Percentiles rank a stretch among this genome's conserved stretches.
Conservation (phyloP, 2,797 vertebrate species). For the Rhinatrema bivittatum region DNA sequence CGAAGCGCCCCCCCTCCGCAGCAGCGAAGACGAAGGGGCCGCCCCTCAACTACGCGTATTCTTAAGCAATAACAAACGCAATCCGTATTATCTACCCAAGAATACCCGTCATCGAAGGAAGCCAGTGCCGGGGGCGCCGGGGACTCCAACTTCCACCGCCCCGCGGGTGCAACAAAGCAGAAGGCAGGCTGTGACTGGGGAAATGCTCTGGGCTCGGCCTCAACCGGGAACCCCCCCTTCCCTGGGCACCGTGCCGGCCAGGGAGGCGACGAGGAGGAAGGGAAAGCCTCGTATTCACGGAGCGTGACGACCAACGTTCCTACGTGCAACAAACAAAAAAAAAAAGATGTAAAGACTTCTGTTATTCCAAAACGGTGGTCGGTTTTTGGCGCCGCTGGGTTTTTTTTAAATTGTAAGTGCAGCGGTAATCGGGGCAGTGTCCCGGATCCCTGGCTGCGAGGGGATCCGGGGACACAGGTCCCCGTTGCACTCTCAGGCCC, state of each 20-base stretch:
- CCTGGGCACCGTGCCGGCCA: too few relatives aligned
- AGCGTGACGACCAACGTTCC: too few relatives aligned
- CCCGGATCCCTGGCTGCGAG: not conserved
- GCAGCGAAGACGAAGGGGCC: slow-evolving; percentile 11
- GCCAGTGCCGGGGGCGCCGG: slow-evolving; percentile 29
- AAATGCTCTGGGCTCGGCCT: too few relatives aligned
- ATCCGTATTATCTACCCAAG: slow-evolving; percentile 71
- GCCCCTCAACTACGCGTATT: slow-evolving; percentile 69
- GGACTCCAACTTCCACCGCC: not conserved
- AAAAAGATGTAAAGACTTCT: too few relatives aligned
- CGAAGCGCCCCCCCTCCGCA: not conserved
- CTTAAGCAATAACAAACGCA: slow-evolving; percentile 72
- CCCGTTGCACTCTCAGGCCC: too few relatives aligned
- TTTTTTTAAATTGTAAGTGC: not conserved
- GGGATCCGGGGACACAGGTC: too few relatives aligned
- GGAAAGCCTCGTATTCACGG: too few relatives aligned
- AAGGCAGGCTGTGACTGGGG: not conserved
- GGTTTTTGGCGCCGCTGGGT: not conserved
- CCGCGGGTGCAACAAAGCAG: not conserved
- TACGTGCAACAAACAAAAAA: too few relatives aligned
- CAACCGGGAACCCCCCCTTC: too few relatives aligned
- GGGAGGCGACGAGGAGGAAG: too few relatives aligned
- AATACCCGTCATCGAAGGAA: slow-evolving; percentile 69
- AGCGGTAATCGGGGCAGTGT: not conserved
- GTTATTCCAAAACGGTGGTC: too few relatives aligned